A percentile compares a stretch with the other conserved stretches of the same genome.
These are phyloP conservation scores for Orchestia grillus DNA, from an alignment of 1,140 invertebrate genomes.

Conservation along the genomic window DNA sequence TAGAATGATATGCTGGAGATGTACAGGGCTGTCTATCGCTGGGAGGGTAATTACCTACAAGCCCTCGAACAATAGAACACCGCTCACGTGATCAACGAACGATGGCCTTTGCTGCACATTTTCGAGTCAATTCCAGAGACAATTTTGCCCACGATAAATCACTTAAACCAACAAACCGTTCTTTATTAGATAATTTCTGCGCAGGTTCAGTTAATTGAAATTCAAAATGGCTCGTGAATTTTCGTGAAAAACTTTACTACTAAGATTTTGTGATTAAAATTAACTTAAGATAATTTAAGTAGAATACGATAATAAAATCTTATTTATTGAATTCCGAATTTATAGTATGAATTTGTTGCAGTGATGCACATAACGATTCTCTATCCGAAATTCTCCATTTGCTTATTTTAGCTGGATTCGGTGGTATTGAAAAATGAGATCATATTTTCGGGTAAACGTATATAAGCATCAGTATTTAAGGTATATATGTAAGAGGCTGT, in stretches of 20 bases:
- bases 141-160: not conserved
- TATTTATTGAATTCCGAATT: not conserved
- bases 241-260: not conserved
- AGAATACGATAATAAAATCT: too few species aligned
- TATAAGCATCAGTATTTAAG: too few species aligned
- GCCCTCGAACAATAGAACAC: slow-evolving; percentile 44
- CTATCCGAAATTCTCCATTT: not conserved
- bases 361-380: not conserved
- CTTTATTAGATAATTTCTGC: not conserved
- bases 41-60: slow-evolving; percentile 51
- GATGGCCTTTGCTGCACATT: not conserved
- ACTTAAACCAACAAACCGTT: not conserved
- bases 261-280: too few species aligned
- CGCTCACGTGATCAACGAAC: not conserved
- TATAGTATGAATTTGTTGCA: not conserved
- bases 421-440: not conserved
- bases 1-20: slow-evolving; percentile 52
- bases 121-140: not conserved
- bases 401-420: not conserved
- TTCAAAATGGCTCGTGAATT: not conserved
- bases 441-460: too few species aligned
- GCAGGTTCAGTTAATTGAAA: not conserved
- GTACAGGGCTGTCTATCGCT: slow-evolving; percentile 48
- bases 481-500: too few species aligned
- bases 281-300: too few species aligned